A percentile compares a stretch with the other conserved stretches of the same genome.
Evolutionary conservation across 2,888 invertebrate genomes (phyloP).

Genomic region (Acanthosepion lycidas): DNA sequence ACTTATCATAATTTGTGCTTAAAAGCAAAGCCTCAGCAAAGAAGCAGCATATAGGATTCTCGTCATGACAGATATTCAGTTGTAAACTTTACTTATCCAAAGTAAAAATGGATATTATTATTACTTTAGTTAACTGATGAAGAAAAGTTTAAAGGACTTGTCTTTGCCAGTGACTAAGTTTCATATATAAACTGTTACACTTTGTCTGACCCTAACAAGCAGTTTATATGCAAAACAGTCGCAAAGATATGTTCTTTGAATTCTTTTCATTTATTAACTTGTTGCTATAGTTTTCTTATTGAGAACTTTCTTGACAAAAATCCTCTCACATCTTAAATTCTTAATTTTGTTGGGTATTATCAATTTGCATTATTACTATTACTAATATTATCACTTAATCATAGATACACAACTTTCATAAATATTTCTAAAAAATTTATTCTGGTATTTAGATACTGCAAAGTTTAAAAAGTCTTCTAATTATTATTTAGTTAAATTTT

Average conservation of each 20-base stretch:
- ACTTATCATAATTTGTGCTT: neutral
- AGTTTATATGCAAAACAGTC: neutral
- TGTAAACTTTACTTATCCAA: neutral
- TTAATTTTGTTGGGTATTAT: too few species aligned
- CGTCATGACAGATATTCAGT: neutral
- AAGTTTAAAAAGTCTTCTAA: too few species aligned
- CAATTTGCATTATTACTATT: too few species aligned
- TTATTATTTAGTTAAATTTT: too few species aligned
- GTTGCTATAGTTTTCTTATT: too few species aligned
- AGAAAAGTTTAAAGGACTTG: too few species aligned
- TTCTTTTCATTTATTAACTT: neutral
- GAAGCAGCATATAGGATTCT: neutral
- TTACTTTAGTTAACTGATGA: neutral
- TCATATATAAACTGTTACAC: neutral
- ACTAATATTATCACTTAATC: too few species aligned
- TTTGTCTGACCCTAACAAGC: neutral
- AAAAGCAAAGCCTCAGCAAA: slow-evolving; percentile 21
- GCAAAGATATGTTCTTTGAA: neutral
- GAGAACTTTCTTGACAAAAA: too few species aligned
- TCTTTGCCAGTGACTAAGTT: neutral
- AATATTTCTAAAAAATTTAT: too few species aligned
- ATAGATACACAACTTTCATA: too few species aligned
- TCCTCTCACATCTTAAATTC: too few species aligned
- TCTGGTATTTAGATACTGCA: too few species aligned
- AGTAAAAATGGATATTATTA: neutral